Conservation (phyloP, 2,888 invertebrate genomes). For the Drosophila affinis region DNA sequence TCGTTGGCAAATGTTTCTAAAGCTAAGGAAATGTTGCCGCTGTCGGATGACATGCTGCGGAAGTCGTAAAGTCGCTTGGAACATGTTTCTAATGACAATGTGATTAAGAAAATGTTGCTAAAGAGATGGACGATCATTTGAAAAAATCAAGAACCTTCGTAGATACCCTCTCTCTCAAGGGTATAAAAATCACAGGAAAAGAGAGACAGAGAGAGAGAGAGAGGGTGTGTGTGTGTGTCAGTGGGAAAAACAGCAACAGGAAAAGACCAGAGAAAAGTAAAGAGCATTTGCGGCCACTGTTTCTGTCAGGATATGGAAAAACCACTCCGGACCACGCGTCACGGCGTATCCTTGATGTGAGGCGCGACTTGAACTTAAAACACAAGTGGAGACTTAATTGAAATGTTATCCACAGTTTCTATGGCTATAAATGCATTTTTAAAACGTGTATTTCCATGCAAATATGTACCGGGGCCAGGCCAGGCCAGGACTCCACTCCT, state of each 20-base stretch:
- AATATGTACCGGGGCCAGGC: neutral
- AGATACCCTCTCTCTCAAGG: neutral
- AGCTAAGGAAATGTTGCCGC: too few relatives aligned
- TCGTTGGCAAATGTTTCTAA: too few relatives aligned
- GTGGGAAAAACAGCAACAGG: neutral
- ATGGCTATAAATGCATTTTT: slow-evolving; percentile 32
- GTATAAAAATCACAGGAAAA: neutral
- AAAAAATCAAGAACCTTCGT: neutral
- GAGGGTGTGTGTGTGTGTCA: neutral
- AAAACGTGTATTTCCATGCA: slow-evolving; percentile 5
- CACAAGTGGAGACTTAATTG: slow-evolving; percentile 53
- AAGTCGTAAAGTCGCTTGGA: too few relatives aligned
- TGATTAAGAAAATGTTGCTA: too few relatives aligned
- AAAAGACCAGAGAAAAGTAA: neutral
- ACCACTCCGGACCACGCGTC: slow-evolving; percentile 6
- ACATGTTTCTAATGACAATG: too few relatives aligned
- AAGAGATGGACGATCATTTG: too few relatives aligned
- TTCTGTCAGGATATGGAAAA: neutral
- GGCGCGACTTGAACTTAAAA: slow-evolving; percentile 41
- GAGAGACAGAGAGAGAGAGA: neutral
- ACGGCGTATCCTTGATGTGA: slow-evolving; percentile 51
- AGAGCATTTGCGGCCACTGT: neutral
- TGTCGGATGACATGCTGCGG: too few relatives aligned
- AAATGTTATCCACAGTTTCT: slow-evolving; percentile 56
- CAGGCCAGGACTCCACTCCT: slow-evolving; percentile 17